Percentiles rank a stretch among this genome's conserved stretches.
Evolutionary conservation across 1,140 invertebrate species (phyloP).

Genomic region (Drosophila rufa): DNA sequence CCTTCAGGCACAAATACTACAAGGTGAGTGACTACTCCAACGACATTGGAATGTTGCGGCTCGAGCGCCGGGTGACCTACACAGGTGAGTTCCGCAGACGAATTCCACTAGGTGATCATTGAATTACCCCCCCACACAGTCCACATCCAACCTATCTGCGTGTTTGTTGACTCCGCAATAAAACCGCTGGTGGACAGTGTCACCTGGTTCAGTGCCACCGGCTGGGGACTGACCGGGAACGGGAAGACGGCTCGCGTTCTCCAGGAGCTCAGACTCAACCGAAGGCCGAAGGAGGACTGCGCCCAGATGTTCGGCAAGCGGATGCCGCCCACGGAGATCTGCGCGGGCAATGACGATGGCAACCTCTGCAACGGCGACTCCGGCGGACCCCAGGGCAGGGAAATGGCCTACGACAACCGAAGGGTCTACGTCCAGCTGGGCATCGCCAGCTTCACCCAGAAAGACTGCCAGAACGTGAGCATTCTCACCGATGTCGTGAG

Average conservation of each 20-base stretch:
- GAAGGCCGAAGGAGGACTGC: background rate
- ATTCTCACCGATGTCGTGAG: slow-evolving; percentile 11
- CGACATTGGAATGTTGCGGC: slow-evolving; percentile 20
- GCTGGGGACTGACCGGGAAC: background rate
- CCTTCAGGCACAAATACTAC: background rate
- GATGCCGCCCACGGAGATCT: background rate
- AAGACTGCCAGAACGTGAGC: background rate
- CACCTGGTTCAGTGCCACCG: slow-evolving; percentile 9
- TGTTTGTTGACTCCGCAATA: background rate
- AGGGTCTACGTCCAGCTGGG: slow-evolving; percentile 18
- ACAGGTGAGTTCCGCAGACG: background rate
- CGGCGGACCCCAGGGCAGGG: slow-evolving; percentile 2
- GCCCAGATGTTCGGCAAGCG: background rate
- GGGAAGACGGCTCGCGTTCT: background rate
- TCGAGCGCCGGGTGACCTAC: slow-evolving; percentile 4
- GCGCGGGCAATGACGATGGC: background rate
- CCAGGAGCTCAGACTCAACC: background rate
- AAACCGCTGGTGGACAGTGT: background rate
- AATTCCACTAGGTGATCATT: background rate
- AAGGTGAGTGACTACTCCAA: background rate
- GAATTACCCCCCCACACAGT: background rate
- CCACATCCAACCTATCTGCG: slow-evolving; percentile 21
- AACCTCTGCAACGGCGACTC: slow-evolving; percentile 15
- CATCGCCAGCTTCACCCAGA: slow-evolving; percentile 12
- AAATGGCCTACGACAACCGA: background rate